Evolutionary conservation across 2,888 invertebrate genomes (phyloP), one percentile per base, ranked within the genome.

Genomic region (Synergus japonicus): DNA sequence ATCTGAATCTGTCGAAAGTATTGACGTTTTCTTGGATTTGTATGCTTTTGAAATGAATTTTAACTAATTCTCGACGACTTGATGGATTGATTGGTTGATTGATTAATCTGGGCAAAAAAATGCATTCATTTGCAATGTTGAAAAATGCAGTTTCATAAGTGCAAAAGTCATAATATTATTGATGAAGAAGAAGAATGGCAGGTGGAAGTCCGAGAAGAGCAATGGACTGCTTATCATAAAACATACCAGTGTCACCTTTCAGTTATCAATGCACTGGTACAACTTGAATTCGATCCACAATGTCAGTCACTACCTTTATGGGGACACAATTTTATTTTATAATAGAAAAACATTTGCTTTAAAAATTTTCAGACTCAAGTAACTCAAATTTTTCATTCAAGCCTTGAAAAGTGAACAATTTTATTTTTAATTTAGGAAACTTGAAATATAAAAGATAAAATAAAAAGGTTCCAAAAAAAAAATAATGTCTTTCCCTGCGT

Each of bases 201-300:
- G 54, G 73, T 73, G 44, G 78, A 58, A 69, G 67, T 78, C 60
- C 13, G 37, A 54, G 37, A 41, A 76, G 67, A 79, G 66, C 60
- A 81, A 46, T 66, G 69, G 54, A 78, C 44, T 76, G 85, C 86
- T 86, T 89, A 86, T 89, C 89, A 86, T 80, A 83, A 86, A 87
- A 86, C 89, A 90, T 90, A 87, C 89, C 88, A 87, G 86, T 88
- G 87, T 91, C 89, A 86, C 85, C 85, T 91, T 90, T 89, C 90
- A 84, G 85, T 91, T 90, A 90, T 91, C 91, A 88, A 86, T 87
- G 86, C 87, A 86, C 89, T 83, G 83, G 83, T 83, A 82, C 84
- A 86, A 86, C 86, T 87, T 88, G 84, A 88, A 90, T 88, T 86
- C 86, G 89, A 90, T 83, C 83, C 49, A 54, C 13, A 49, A 46